phyloP scores from a whole-genome alignment of 2,113 vertebrate genomes.

The Aspiorhynchus laticeps region DNA sequence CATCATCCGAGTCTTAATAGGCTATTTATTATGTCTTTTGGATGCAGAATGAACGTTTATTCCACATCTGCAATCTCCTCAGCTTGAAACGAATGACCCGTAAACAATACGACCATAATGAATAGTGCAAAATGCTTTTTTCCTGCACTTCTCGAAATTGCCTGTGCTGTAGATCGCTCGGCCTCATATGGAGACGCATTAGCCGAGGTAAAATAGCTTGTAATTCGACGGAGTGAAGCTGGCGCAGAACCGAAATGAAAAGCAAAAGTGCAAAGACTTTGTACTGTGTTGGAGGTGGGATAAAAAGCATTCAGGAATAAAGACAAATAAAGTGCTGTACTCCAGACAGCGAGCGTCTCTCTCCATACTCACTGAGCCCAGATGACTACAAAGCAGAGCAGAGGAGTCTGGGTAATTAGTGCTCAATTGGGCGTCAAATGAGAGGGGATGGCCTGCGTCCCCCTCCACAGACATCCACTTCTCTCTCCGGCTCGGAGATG shows the following conservation, averaged over 20 bases:
- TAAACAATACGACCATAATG: constrained; percentile 52
- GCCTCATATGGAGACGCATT: neutral
- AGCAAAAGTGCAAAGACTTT: constrained; percentile 5
- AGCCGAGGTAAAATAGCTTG: neutral
- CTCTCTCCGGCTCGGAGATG: constrained; percentile 45
- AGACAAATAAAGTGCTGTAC: constrained; percentile 27
- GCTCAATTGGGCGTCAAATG: constrained; percentile 72
- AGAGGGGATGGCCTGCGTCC: constrained; percentile 62
- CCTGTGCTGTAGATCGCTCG: neutral
- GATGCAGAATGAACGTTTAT: constrained; percentile 8
- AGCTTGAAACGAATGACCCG: constrained; percentile 48
- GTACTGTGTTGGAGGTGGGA: constrained; percentile 30
- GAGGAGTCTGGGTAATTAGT: constrained; percentile 66
- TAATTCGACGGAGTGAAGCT: neutral
- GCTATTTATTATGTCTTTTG: constrained; percentile 20
- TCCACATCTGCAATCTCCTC: constrained; percentile 28
- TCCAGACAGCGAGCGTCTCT: constrained; percentile 48
- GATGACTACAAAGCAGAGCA: constrained; percentile 62
- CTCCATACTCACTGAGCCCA: constrained; percentile 65
- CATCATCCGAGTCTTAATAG: neutral
- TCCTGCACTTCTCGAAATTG: neutral
- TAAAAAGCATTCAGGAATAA: constrained; percentile 34
- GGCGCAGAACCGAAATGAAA: neutral
- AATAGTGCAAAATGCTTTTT: constrained; percentile 3
- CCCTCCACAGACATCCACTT: constrained; percentile 51